phyloP scores from a whole-genome alignment of 2,113 vertebrate species.

The Amblyopsis rosae region DNA sequence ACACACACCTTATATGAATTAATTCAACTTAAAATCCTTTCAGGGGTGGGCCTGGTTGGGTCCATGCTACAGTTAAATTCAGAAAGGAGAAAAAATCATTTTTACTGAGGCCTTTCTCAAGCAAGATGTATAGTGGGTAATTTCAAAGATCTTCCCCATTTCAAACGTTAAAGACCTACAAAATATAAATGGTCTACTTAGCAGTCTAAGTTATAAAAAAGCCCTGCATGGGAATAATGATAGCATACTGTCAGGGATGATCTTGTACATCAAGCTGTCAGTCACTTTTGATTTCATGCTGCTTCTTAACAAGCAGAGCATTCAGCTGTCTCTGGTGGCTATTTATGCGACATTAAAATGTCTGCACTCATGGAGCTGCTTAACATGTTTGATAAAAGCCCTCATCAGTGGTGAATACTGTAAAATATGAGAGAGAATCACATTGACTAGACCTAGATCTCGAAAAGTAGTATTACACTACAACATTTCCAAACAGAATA shows the following conservation, averaged over 20 bases:
- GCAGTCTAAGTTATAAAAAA: background rate
- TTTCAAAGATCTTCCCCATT: background rate
- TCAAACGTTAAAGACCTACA: too few species aligned
- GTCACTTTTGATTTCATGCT: too few species aligned
- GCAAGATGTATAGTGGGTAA: too few species aligned
- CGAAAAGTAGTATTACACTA: background rate
- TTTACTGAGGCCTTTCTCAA: too few species aligned
- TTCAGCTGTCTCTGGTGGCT: background rate
- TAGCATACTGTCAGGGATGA: background rate
- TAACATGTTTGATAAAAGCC: background rate
- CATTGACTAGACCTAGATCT: background rate
- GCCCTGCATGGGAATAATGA: background rate
- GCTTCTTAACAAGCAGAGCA: background rate
- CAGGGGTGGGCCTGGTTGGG: too few species aligned
- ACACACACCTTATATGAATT: too few species aligned
- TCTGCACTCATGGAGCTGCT: background rate
- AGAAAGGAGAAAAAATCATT: too few species aligned
- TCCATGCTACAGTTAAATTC: too few species aligned
- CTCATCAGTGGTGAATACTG: background rate
- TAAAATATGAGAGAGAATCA: background rate
- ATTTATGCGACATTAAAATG: background rate
- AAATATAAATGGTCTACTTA: background rate
- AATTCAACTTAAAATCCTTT: too few species aligned
- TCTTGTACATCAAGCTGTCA: background rate
- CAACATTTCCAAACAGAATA: background rate